phyloP scores from a whole-genome alignment of 2,797 vertebrate genomes.

The Platalea minor region DNA sequence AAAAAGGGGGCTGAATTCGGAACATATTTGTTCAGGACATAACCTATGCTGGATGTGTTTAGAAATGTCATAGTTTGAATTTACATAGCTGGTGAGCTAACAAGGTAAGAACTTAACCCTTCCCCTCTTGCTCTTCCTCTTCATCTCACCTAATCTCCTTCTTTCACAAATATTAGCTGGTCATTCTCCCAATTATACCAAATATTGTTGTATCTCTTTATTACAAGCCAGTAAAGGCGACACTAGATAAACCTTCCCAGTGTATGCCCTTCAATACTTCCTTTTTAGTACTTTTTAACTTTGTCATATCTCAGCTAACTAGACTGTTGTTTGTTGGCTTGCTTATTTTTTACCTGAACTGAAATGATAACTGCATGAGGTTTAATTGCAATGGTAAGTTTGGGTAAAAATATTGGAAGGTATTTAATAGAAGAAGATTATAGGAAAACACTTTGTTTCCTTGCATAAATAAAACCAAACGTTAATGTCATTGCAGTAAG shows the following conservation, averaged over 20 bases:
- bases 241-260: neutral
- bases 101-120: constrained; percentile 19
- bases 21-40: constrained; percentile 63
- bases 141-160: neutral
- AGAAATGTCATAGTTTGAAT: constrained; percentile 54
- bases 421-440: neutral
- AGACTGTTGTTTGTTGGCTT: neutral
- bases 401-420: neutral
- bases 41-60: constrained; percentile 44
- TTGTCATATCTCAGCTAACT: neutral
- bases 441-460: neutral
- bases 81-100: constrained; percentile 14
- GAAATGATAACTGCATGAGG: neutral
- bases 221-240: neutral
- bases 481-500: neutral
- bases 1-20: constrained; percentile 47
- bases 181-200: neutral
- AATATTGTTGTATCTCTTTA: neutral
- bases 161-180: neutral
- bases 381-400: neutral
- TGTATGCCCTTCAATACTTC: neutral
- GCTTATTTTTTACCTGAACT: neutral
- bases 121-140: neutral
- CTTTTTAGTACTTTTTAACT: neutral
- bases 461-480: neutral